Conservation (phyloP, 2,888 invertebrate species). For the Sicus ferrugineus region DNA sequence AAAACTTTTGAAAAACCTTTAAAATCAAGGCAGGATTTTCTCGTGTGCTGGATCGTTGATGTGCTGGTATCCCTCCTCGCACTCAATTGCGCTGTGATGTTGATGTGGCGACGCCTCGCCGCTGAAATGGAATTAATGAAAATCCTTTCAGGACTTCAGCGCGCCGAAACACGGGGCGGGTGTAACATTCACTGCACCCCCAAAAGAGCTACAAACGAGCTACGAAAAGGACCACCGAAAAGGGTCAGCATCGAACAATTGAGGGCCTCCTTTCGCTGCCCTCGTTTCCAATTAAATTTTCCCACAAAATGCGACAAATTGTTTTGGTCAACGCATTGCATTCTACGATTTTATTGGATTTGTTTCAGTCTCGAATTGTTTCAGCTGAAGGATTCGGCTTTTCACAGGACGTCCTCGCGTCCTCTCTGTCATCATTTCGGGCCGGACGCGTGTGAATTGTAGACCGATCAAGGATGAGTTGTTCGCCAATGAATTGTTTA, state of each 20-base stretch:
- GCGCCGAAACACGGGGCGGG: neutral
- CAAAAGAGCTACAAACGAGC: neutral
- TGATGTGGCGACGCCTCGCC: conserved; percentile 15
- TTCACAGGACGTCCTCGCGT: neutral
- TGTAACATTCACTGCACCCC: neutral
- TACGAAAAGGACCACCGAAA: neutral
- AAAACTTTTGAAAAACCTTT: neutral
- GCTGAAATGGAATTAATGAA: conserved; percentile 26
- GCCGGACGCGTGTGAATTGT: conserved; percentile 42
- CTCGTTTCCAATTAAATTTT: neutral
- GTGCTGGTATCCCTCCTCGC: neutral
- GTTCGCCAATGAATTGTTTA: neutral
- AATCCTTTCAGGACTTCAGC: neutral
- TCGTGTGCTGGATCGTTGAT: too few species aligned
- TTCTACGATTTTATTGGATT: conserved; percentile 48
- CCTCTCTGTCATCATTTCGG: neutral
- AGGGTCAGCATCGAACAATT: too few species aligned
- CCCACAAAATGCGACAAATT: conserved; percentile 24
- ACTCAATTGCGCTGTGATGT: neutral
- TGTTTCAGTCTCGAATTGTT: conserved; percentile 44
- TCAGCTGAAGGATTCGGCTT: conserved; percentile 39
- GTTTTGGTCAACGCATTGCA: conserved; percentile 24
- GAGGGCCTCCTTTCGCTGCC: too few species aligned
- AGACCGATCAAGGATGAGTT: conserved; percentile 33
- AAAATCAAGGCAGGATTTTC: too few species aligned